These are phyloP conservation scores for Sebastes hubbsi DNA, from an alignment of 2,797 vertebrate genomes.

Conservation along the genomic window DNA sequence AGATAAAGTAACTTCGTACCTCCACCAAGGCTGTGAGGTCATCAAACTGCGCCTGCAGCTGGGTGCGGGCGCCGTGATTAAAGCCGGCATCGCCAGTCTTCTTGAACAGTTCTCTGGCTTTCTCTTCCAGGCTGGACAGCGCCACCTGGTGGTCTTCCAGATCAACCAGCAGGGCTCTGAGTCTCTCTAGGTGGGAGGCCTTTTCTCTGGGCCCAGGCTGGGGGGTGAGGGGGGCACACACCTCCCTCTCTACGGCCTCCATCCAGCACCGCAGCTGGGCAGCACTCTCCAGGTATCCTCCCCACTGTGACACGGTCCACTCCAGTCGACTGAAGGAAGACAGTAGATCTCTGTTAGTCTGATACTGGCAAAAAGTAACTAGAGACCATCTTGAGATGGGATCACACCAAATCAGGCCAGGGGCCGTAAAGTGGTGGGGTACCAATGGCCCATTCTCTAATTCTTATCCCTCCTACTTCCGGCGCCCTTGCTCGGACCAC, in stretches of 20 bases:
- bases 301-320: constrained; percentile 92
- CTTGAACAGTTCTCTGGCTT: constrained; percentile 88
- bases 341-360: neutral
- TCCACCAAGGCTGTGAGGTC: constrained; percentile 90
- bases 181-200: constrained; percentile 88
- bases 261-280: constrained; percentile 92
- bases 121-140: constrained; percentile 85
- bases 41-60: constrained; percentile 90
- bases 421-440: no score
- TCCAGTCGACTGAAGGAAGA: constrained; percentile 86
- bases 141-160: constrained; percentile 87
- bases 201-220: constrained; percentile 94
- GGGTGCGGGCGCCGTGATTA: constrained; percentile 85
- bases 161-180: constrained; percentile 88
- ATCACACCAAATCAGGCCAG: no score
- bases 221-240: constrained; percentile 87
- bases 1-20: constrained; percentile 71
- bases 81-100: constrained; percentile 90
- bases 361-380: neutral
- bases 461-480: no score
- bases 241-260: constrained; percentile 87
- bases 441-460: no score
- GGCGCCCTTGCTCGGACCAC: no score
- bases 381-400: no score
- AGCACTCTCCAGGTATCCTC: constrained; percentile 89